Evolutionary conservation across 92 coral and sea anemone species (phyloP).

Genomic region (Siderastrea radians): DNA sequence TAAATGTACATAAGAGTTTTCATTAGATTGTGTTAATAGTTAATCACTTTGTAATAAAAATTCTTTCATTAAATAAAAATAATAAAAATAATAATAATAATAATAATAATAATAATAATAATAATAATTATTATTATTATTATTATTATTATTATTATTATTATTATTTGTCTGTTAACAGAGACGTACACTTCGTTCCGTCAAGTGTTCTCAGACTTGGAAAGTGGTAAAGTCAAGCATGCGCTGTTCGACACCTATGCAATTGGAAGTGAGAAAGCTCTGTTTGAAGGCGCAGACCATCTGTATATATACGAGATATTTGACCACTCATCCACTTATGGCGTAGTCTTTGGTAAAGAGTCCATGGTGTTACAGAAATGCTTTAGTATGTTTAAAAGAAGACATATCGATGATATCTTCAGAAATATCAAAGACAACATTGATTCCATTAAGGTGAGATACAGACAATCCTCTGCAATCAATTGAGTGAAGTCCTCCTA

Average conservation of each 20-base stretch:
- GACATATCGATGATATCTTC: neutral
- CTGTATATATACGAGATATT: slow-evolving; percentile 3
- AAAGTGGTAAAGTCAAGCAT: slow-evolving; percentile 16
- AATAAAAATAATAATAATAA: too few species aligned
- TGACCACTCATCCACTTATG: slow-evolving; percentile 19
- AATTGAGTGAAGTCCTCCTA: too few species aligned
- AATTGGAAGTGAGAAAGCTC: slow-evolving; percentile 3
- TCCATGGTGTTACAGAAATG: slow-evolving; percentile 8
- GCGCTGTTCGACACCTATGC: slow-evolving; percentile 12
- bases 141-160: neutral
- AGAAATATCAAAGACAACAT: neutral
- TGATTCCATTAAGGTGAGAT: slow-evolving; percentile 5
- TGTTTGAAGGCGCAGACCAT: neutral
- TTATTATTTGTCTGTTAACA: neutral
- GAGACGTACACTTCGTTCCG: slow-evolving; percentile 6
- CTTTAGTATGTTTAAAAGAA: neutral
- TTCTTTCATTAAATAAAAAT: too few species aligned
- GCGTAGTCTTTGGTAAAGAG: neutral
- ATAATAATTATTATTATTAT: neutral
- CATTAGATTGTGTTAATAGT: too few species aligned
- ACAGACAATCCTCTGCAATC: neutral
- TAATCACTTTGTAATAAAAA: too few species aligned
- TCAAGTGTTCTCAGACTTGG: neutral
- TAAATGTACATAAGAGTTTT: too few species aligned
- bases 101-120: too few species aligned